Percentiles rank a stretch among this genome's conserved stretches.
These are phyloP conservation scores for Onychostoma macrolepis DNA, from an alignment of 2,113 vertebrate genomes.

Conservation along the genomic window DNA sequence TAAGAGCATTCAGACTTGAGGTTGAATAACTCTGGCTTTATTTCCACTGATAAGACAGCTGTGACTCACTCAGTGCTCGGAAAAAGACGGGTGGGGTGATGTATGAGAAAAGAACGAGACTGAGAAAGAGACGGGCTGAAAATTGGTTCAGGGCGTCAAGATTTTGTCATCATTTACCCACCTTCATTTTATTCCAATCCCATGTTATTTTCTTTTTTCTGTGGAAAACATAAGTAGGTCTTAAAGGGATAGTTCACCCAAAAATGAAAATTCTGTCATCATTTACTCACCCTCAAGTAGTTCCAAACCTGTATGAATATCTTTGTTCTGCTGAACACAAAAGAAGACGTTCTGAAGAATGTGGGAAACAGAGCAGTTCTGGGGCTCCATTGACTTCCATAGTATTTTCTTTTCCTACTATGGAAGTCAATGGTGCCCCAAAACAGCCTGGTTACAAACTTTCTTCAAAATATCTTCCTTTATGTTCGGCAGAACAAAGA, in stretches of 20 bases:
- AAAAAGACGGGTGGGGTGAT: not conserved
- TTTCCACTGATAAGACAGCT: not conserved
- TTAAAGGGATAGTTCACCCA: not conserved
- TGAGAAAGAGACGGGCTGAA: not conserved
- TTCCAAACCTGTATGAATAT: too few species aligned
- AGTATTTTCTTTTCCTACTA: too few species aligned
- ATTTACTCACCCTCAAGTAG: too few species aligned
- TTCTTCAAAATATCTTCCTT: too few species aligned
- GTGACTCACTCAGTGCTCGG: not conserved
- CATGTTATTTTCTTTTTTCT: not conserved
- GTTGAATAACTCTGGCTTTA: constrained; percentile 1
- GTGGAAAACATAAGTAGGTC: not conserved
- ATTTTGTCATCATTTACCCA: not conserved
- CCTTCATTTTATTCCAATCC: not conserved
- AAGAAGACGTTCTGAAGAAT: too few species aligned
- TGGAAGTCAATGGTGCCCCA: too few species aligned
- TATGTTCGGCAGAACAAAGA: too few species aligned
- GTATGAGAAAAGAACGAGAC: not conserved
- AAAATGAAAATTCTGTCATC: too few species aligned
- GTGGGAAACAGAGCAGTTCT: too few species aligned
- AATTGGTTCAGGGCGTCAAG: not conserved
- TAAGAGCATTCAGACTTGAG: not conserved
- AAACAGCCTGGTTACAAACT: too few species aligned
- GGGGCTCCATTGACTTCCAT: too few species aligned
- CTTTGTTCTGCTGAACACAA: too few species aligned